Conservation (phyloP, 2,797 vertebrate genomes). For the Artibeus lituratus region DNA sequence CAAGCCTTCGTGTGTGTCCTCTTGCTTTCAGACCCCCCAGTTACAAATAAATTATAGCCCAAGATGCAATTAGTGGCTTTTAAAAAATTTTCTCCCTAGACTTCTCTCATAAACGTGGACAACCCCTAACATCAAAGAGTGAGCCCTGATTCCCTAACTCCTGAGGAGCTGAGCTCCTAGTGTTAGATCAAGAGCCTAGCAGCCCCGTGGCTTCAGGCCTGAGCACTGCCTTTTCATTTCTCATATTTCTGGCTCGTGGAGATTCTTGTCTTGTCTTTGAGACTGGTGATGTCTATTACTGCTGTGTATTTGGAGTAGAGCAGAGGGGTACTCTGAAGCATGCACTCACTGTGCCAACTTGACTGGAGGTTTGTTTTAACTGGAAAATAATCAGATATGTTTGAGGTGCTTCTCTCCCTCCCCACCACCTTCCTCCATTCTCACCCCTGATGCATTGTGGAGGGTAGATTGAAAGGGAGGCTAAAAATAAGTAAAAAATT, state of each 20-base stretch:
- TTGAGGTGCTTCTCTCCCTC: background rate
- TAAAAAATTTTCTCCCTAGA: background rate
- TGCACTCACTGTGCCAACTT: background rate
- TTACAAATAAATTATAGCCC: background rate
- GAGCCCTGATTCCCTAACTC: background rate
- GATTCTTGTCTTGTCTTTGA: conserved; percentile 11
- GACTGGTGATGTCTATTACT: background rate
- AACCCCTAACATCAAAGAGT: background rate
- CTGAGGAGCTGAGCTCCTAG: background rate
- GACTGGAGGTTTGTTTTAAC: background rate
- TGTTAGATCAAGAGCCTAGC: background rate
- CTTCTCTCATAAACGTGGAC: background rate
- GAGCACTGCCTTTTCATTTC: background rate
- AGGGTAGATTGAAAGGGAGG: background rate
- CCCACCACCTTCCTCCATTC: fast-evolving
- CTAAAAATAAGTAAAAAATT: background rate
- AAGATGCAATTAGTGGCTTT: background rate
- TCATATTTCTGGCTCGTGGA: background rate
- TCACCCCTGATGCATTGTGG: background rate
- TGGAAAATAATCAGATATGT: conserved; percentile 6
- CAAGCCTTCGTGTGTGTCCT: background rate
- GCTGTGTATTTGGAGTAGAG: background rate
- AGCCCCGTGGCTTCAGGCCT: background rate
- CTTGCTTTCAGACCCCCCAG: background rate
- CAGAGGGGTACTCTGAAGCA: conserved; percentile 2